These are phyloP conservation scores for Diachasma alloeum DNA, from an alignment of 1,140 invertebrate species.

Conservation along the genomic window DNA sequence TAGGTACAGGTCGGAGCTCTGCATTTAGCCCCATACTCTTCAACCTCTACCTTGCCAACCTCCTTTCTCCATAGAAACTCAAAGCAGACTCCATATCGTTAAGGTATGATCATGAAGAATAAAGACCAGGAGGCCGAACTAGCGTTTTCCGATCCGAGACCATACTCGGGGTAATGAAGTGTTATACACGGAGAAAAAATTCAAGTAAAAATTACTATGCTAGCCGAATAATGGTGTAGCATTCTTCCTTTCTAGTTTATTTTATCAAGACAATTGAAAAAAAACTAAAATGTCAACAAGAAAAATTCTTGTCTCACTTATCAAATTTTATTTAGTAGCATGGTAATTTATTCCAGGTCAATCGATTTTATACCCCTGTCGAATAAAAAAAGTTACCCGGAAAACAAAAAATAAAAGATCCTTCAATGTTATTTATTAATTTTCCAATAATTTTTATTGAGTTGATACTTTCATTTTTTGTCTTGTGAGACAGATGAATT, in stretches of 20 bases:
- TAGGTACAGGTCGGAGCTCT: not conserved
- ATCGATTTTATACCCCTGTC: not conserved
- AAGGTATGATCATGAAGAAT: too few relatives aligned
- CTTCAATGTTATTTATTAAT: not conserved
- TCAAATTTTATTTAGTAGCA: not conserved
- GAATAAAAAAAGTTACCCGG: not conserved
- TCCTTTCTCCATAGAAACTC: too few relatives aligned
- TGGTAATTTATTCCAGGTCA: not conserved
- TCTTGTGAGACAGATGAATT: not conserved
- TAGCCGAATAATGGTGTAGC: not conserved
- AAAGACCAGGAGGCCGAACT: too few relatives aligned
- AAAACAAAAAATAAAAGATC: not conserved
- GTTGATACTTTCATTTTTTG: not conserved
- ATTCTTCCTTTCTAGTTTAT: not conserved
- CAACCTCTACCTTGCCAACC: not conserved
- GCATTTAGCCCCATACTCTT: not conserved
- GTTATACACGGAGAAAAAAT: not conserved
- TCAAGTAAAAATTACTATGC: not conserved
- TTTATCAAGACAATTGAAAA: not conserved
- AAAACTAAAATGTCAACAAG: not conserved
- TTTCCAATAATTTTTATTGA: not conserved
- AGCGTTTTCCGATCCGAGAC: too few relatives aligned
- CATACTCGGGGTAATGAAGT: too few relatives aligned
- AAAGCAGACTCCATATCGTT: too few relatives aligned
- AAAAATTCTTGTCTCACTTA: not conserved